phyloP scores from a whole-genome alignment of 2,797 vertebrate genomes.

The Hoplostethus atlanticus region DNA sequence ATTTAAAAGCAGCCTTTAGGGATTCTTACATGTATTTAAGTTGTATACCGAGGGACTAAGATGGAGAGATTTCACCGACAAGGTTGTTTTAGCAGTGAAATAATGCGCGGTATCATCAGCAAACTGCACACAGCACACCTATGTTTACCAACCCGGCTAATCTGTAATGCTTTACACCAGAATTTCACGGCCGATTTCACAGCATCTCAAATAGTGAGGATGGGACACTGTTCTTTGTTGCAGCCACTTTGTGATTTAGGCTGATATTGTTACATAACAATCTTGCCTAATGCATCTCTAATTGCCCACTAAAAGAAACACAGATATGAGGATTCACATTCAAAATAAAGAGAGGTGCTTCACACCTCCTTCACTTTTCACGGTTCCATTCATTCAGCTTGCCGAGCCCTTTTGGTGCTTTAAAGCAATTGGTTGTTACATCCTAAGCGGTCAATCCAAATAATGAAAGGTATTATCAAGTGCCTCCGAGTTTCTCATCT shows the following conservation, averaged over 20 bases:
- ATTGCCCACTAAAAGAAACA: too few species aligned
- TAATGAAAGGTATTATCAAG: not conserved
- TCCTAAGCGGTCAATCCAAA: not conserved
- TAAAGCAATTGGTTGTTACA: not conserved
- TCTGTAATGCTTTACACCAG: not conserved
- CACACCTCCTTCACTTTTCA: not conserved
- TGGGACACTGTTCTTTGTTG: too few species aligned
- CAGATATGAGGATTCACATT: not conserved
- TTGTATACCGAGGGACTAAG: not conserved
- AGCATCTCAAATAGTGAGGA: too few species aligned
- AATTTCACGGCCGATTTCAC: too few species aligned
- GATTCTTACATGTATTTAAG: not conserved
- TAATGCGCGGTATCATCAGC: too few species aligned
- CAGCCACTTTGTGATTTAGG: too few species aligned
- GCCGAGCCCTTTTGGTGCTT: not conserved
- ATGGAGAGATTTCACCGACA: too few species aligned
- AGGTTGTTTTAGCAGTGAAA: not conserved
- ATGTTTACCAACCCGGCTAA: not conserved
- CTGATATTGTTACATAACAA: not conserved
- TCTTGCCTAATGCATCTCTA: not conserved
- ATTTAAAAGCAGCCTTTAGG: not conserved
- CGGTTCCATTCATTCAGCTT: not conserved
- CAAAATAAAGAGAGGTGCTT: not conserved
- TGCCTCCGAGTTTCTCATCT: conserved; percentile 14
- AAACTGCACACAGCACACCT: not conserved